phyloP scores from a whole-genome alignment of 2,888 invertebrate species.

The Nineta flava region DNA sequence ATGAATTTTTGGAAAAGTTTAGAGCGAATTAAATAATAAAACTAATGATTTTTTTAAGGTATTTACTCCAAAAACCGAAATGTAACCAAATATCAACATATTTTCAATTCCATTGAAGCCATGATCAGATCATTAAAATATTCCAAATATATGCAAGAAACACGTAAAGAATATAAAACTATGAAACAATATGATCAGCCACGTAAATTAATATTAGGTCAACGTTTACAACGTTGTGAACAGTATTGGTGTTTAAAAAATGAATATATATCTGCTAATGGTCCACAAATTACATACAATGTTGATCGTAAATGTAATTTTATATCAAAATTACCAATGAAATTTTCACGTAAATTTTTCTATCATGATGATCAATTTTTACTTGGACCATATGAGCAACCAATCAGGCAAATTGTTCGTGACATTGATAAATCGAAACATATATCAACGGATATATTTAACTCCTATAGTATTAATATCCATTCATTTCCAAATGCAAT shows the following conservation, averaged over 20 bases:
- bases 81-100: conserved; percentile 18
- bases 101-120: conserved; percentile 16
- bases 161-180: conserved; percentile 15
- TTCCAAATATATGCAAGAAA: conserved; percentile 19
- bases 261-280: background rate
- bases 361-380: background rate
- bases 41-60: conserved; percentile 19
- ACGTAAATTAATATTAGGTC: conserved; percentile 1
- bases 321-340: background rate
- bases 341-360: background rate
- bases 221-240: conserved; percentile 4
- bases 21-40: no score
- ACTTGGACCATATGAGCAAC: conserved; percentile 1
- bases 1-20: no score
- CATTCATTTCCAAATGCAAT: background rate
- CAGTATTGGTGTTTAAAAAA: conserved; percentile 5
- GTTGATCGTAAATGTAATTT: background rate
- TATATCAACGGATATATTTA: conserved; percentile 2
- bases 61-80: conserved; percentile 18
- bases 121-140: conserved; percentile 19
- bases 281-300: background rate
- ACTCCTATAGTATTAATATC: background rate
- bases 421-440: background rate
- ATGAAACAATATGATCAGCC: background rate
- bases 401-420: conserved; percentile 1